A percentile compares a stretch with the other conserved stretches of the same genome.
Evolutionary conservation across 2,797 vertebrate genomes (phyloP).

Genomic region (Semaprochilodus insignis): DNA sequence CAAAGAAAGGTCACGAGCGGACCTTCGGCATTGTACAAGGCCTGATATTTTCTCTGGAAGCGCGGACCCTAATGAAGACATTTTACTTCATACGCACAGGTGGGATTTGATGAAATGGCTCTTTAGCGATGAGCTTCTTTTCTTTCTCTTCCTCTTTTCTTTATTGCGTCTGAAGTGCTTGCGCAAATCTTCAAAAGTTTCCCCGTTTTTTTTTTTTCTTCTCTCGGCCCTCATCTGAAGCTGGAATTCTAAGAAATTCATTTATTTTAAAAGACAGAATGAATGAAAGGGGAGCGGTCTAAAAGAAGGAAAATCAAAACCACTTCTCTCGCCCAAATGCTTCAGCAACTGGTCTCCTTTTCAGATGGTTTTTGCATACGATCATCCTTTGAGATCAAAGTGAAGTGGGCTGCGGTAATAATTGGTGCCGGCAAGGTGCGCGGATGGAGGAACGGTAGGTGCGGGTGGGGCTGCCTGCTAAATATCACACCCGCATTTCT

Average conservation of each 20-base stretch:
- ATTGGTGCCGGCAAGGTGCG: slow-evolving; percentile 83
- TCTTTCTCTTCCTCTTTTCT: slow-evolving; percentile 64
- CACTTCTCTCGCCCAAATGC: slow-evolving; percentile 75
- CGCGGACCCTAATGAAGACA: slow-evolving; percentile 89
- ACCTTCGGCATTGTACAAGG: slow-evolving; percentile 91
- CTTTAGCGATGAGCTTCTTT: slow-evolving; percentile 81
- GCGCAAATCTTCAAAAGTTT: slow-evolving; percentile 64
- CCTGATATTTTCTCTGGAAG: slow-evolving; percentile 91
- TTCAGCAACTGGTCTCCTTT: slow-evolving; percentile 76
- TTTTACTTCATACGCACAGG: slow-evolving; percentile 85
- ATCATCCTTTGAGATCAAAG: slow-evolving; percentile 88
- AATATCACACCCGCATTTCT: slow-evolving; percentile 86
- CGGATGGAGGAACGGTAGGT: slow-evolving; percentile 73
- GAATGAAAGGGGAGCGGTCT: slow-evolving; percentile 69
- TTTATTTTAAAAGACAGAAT: slow-evolving; percentile 78
- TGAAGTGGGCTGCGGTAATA: slow-evolving; percentile 83
- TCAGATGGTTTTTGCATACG: slow-evolving; percentile 88
- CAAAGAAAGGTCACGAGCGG: slow-evolving; percentile 95
- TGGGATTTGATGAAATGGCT: slow-evolving; percentile 84
- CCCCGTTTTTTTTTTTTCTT: slow-evolving; percentile 39
- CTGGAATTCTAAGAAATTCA: slow-evolving; percentile 76
- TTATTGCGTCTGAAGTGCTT: slow-evolving; percentile 54
- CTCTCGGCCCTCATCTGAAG: slow-evolving; percentile 58
- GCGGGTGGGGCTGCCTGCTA: slow-evolving; percentile 78
- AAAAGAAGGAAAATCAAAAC: slow-evolving; percentile 78